These are phyloP conservation scores for Eupithecia vulgata DNA, from an alignment of 2,888 invertebrate genomes.

Conservation along the genomic window DNA sequence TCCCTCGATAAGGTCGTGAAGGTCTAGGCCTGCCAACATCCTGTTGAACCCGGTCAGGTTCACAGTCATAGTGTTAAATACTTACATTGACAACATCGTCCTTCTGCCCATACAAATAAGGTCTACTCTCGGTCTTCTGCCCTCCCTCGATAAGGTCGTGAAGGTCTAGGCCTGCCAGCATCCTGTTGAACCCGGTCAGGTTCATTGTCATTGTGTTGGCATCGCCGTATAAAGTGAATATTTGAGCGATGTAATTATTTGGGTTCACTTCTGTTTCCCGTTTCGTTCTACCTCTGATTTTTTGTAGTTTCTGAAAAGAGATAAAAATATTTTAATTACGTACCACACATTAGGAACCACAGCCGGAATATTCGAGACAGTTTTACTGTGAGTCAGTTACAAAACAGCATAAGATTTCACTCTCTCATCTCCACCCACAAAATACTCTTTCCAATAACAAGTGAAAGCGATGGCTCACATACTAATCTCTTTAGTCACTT, in stretches of 20 bases:
- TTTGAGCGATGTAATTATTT: constrained; percentile 85
- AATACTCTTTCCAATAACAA: no score
- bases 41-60: constrained; percentile 73
- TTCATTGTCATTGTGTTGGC: constrained; percentile 84
- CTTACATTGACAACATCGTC: constrained; percentile 78
- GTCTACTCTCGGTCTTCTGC: no score
- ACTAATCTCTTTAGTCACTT: no score
- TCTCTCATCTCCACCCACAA: no score
- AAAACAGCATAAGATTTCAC: not conserved
- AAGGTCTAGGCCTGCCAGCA: constrained; percentile 84
- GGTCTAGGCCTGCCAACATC: constrained; percentile 84
- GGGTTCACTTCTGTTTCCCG: constrained; percentile 73
- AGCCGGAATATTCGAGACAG: not conserved
- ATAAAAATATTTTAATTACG: no score
- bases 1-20: constrained; percentile 80
- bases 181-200: constrained; percentile 68
- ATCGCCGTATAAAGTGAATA: constrained; percentile 85
- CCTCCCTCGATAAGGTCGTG: no score
- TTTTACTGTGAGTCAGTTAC: no score
- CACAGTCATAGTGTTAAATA: constrained; percentile 83
- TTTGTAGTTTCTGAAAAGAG: constrained; percentile 56
- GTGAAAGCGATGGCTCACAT: no score
- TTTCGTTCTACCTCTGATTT: constrained; percentile 57
- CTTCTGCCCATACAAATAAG: constrained; percentile 46
- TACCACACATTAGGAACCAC: not conserved